Base-by-base conservation (phyloP, 1,140 invertebrate species). In the honey bee (Apis mellifera) region DNA sequence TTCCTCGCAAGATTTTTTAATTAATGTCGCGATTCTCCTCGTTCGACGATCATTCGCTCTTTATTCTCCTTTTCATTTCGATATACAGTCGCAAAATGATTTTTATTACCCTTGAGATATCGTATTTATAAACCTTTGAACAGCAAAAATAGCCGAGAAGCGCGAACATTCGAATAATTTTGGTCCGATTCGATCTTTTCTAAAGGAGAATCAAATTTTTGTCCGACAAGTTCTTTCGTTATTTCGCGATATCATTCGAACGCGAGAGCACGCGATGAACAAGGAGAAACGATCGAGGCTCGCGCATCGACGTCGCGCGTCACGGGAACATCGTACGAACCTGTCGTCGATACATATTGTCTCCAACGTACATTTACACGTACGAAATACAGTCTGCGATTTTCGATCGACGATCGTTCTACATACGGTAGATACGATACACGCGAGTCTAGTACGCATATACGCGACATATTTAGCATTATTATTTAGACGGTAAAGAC, bases 331-430 rank as follows among this genome's bases (percentile, higher is more conserved):
- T 72, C 60, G 50, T 66, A 75, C 72, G 79, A 76, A 55, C 75
- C 68, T 83, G 74, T 64, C 69, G 76, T 75, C 72, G 68, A 82
- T 88, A 84, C 57, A 90, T 93, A 93, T 93, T 92, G 92, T 93
- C 92, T 89, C 87, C 86, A 86, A 91, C 88, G 86, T 92, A 91
- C 89, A 89, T 89, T 82, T 72, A 86, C 86, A 89, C 84, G 86
- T 89, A 90, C 84, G 90, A 91, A 91, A 92, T 88, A 89, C 89
- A 89, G 89, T 76, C 84, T 89, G 89, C 81, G 55, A 26, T 89
- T 90, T 83, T n/a, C n/a, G n/a, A 89, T 91, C 89, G 89, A 91
- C 86, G 90, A 90, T 90, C 78, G 86, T 50, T 54, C 13, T 80
- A 84, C 85, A 73, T 77, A 80, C 74, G 21, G 60, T 82, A 71